Percentiles rank a stretch among this genome's conserved stretches.
Conservation (phyloP, 2,113 vertebrate species). For the Maccullochella peelii region DNA sequence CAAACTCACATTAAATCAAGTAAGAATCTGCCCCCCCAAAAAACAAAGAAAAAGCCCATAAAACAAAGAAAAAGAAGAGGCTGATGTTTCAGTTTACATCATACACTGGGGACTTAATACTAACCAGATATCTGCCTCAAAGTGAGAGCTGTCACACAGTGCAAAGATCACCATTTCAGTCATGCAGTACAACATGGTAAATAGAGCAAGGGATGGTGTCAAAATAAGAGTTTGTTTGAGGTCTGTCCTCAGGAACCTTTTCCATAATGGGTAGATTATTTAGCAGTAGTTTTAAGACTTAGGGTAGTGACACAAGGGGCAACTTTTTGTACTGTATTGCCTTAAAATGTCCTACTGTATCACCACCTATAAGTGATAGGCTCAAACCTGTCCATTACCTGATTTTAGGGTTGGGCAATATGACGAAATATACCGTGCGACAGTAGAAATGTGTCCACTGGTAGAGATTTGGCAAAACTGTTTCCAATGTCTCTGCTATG, state of each 20-base stretch:
- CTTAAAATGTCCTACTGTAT: background rate
- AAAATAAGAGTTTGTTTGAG: constrained; percentile 15
- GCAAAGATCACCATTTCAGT: constrained; percentile 60
- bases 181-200: constrained; percentile 48
- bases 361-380: background rate
- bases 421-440: too few species aligned
- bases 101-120: constrained; percentile 41
- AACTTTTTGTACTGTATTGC: constrained; percentile 11
- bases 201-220: constrained; percentile 12
- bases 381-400: constrained; percentile 11
- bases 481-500: too few species aligned
- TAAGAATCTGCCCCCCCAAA: background rate
- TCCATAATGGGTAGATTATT: background rate
- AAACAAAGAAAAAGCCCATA: constrained; percentile 32
- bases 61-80: constrained; percentile 26
- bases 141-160: constrained; percentile 54
- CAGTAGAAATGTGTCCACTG: too few species aligned
- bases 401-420: background rate
- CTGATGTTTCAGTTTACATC: constrained; percentile 49
- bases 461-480: too few species aligned
- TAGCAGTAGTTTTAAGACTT: constrained; percentile 29
- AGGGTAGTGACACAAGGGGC: background rate
- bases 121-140: constrained; percentile 44
- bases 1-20: constrained; percentile 44
- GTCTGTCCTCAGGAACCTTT: background rate